Conservation (phyloP, 2,113 vertebrate genomes). For the Mirza zaza region DNA sequence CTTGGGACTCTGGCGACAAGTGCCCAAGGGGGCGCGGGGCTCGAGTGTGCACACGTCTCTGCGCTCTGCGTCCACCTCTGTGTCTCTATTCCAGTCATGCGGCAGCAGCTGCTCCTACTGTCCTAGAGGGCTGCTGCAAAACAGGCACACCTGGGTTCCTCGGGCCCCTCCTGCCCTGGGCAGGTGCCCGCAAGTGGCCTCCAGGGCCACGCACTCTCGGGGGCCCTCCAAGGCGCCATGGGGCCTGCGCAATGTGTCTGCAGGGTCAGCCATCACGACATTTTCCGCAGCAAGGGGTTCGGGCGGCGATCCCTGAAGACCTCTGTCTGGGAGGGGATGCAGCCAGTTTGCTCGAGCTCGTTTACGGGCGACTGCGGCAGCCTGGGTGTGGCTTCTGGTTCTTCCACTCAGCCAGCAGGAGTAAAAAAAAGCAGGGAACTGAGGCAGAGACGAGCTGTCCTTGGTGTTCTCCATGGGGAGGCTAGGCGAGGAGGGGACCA, state of each 20-base stretch:
- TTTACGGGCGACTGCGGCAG: too few species aligned
- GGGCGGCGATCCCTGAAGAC: not conserved
- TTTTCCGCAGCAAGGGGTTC: not conserved
- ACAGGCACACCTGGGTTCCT: rapidly evolving
- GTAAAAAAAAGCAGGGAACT: not conserved
- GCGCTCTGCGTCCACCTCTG: not conserved
- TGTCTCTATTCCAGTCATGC: too few species aligned
- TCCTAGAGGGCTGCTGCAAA: not conserved
- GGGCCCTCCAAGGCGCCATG: not conserved
- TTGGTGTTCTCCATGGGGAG: not conserved
- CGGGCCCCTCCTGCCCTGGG: rapidly evolving
- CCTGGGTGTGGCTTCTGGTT: not conserved
- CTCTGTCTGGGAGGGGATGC: not conserved
- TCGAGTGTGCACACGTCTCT: not conserved
- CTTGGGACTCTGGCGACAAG: not conserved
- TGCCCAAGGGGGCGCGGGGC: too few species aligned
- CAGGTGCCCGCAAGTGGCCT: too few species aligned
- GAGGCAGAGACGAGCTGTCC: not conserved
- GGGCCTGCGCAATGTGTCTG: too few species aligned
- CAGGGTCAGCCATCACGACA: too few species aligned
- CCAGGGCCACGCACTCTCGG: rapidly evolving
- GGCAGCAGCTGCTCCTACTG: not conserved
- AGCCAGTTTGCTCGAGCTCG: not conserved
- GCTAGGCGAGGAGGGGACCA: not conserved
- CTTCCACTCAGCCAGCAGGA: not conserved